These are phyloP conservation scores for Drosophila quinaria DNA, from an alignment of 2,888 invertebrate species.

Conservation along the genomic window DNA sequence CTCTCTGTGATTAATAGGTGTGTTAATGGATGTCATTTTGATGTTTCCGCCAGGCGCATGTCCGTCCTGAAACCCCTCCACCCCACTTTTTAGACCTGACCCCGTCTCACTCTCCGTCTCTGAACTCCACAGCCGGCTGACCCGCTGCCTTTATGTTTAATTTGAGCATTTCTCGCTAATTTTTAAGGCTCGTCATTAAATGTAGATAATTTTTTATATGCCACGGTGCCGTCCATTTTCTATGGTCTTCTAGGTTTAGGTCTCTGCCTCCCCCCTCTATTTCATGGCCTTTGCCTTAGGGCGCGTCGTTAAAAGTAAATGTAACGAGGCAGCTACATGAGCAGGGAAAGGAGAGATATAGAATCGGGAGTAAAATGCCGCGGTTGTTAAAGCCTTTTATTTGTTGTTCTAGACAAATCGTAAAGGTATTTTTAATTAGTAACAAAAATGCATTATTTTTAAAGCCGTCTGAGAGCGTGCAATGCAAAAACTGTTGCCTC, in stretches of 20 bases:
- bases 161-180: conserved; percentile 81
- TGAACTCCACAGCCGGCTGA: conserved; percentile 9
- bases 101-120: not conserved
- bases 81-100: conserved; percentile 1
- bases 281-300: conserved; percentile 51
- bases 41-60: conserved; percentile 81
- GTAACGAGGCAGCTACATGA: conserved; percentile 71
- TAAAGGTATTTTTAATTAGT: conserved; percentile 74
- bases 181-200: conserved; percentile 80
- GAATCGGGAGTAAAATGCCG: conserved; percentile 31
- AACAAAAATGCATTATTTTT: conserved; percentile 50
- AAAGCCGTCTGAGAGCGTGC: conserved; percentile 37
- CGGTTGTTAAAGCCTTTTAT: conserved; percentile 68
- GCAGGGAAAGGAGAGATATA: conserved; percentile 14
- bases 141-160: conserved; percentile 72
- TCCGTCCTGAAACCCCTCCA: conserved; percentile 39
- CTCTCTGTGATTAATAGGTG: conserved; percentile 83
- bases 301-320: conserved; percentile 76
- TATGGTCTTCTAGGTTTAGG: conserved; percentile 47
- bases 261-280: conserved; percentile 19
- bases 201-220: conserved; percentile 82
- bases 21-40: conserved; percentile 85
- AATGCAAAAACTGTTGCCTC: conserved; percentile 3
- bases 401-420: conserved; percentile 59
- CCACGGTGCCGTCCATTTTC: conserved; percentile 46